Evolutionary conservation across 1,140 invertebrate genomes (phyloP).

Genomic region (Eupeodes corollae): DNA sequence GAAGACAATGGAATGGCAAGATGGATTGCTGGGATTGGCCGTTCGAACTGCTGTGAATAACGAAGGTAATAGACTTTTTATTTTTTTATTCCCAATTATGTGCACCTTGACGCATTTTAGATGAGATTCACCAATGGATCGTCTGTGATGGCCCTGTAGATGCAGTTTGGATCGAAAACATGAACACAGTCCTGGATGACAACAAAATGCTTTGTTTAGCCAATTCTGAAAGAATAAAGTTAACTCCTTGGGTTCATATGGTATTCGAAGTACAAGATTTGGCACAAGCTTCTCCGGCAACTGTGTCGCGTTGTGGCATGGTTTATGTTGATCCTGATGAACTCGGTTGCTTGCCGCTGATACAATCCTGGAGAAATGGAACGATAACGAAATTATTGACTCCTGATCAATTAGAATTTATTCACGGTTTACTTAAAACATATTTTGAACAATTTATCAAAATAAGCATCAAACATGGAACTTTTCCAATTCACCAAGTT

Average conservation of each 20-base stretch:
- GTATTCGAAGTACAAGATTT: slow-evolving; percentile 84
- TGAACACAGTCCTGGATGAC: slow-evolving; percentile 88
- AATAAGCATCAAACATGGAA: slow-evolving; percentile 54
- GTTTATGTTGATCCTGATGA: slow-evolving; percentile 79
- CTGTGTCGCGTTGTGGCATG: slow-evolving; percentile 77
- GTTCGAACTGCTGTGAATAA: slow-evolving; percentile 57
- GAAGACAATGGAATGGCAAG: slow-evolving; percentile 78
- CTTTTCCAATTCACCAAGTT: slow-evolving; percentile 56
- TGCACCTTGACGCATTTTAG: slow-evolving; percentile 6
- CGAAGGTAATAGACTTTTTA: slow-evolving; percentile 17
- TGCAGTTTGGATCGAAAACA: slow-evolving; percentile 90
- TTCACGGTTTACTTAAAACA: slow-evolving; percentile 48
- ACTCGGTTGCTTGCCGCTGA: slow-evolving; percentile 66
- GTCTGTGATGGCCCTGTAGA: slow-evolving; percentile 87
- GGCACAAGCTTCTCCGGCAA: slow-evolving; percentile 76
- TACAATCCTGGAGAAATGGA: slow-evolving; percentile 66
- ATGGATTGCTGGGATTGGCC: slow-evolving; percentile 67
- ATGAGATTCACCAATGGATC: slow-evolving; percentile 68
- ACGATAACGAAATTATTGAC: slow-evolving; percentile 43
- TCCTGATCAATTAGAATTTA: slow-evolving; percentile 42
- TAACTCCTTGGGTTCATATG: slow-evolving; percentile 71
- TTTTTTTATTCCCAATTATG: neutral
- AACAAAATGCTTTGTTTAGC: slow-evolving; percentile 86
- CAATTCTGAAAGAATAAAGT: slow-evolving; percentile 81
- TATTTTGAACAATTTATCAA: slow-evolving; percentile 52